A percentile compares a stretch with the other conserved stretches of the same genome.
Conservation (phyloP, 1,140 invertebrate species). For the Ceratina australensis region DNA sequence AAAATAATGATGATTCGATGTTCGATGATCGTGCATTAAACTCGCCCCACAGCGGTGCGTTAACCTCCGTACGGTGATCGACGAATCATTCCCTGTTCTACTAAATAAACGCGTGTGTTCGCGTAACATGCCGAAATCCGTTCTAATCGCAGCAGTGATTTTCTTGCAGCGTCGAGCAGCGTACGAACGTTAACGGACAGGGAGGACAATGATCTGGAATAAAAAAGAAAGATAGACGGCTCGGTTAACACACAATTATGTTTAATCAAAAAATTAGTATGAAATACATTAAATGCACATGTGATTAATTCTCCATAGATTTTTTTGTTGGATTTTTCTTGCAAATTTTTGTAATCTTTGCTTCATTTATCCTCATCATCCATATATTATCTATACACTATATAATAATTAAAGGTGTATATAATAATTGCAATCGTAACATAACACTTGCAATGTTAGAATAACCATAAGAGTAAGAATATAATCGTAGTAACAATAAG, state of each 20-base stretch:
- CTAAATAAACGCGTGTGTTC: no score
- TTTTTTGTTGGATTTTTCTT: conserved; percentile 63
- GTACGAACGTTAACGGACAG: conserved; percentile 35
- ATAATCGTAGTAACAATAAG: conserved; percentile 72
- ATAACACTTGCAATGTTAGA: conserved; percentile 69
- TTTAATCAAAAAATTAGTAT: conserved; percentile 80
- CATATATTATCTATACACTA: conserved; percentile 74
- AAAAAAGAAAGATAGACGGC: conserved; percentile 69
- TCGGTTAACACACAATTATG: conserved; percentile 78
- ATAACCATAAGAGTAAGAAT: conserved; percentile 70
- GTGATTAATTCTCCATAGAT: conserved; percentile 77
- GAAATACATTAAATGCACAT: conserved; percentile 80
- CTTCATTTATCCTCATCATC: conserved; percentile 70
- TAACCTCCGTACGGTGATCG: conserved; percentile 8
- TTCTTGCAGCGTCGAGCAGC: neutral
- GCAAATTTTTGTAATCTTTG: conserved; percentile 57
- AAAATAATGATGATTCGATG: conserved; percentile 11
- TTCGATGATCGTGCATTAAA: conserved; percentile 1
- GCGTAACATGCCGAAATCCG: neutral
- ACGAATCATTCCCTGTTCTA: neutral
- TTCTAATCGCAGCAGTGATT: neutral
- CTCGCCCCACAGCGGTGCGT: conserved; percentile 15
- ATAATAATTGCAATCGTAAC: conserved; percentile 70
- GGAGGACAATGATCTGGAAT: conserved; percentile 61
- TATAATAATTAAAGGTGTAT: conserved; percentile 71